Conservation (phyloP, 53 echinoderm and acorn worm species). For the Patiria pectinifera region DNA sequence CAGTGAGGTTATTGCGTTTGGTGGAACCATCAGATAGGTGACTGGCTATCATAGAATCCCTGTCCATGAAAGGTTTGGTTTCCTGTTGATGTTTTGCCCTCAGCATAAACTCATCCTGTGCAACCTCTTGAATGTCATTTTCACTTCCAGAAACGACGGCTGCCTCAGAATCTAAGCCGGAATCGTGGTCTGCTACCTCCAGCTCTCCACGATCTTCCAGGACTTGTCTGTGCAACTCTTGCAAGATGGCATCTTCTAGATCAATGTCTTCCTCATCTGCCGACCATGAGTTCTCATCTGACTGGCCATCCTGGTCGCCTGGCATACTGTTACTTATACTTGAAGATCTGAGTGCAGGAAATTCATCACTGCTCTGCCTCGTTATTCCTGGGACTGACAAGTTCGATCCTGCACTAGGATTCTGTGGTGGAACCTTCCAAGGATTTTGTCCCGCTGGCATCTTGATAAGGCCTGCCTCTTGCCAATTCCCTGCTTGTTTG, state of each 20-base stretch:
- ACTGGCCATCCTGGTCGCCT: neutral
- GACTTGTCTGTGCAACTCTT: slow-evolving; percentile 86
- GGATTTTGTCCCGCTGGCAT: slow-evolving; percentile 43
- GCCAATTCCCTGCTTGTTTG: slow-evolving; percentile 9
- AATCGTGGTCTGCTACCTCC: slow-evolving; percentile 27
- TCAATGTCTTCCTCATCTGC: slow-evolving; percentile 77
- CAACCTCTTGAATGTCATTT: slow-evolving; percentile 19
- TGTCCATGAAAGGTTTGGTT: neutral
- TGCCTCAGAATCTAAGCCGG: slow-evolving; percentile 38
- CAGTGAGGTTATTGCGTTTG: neutral
- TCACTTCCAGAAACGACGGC: slow-evolving; percentile 33
- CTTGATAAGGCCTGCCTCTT: neutral
- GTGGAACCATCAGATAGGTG: neutral
- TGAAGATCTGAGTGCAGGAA: slow-evolving; percentile 62
- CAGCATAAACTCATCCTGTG: neutral
- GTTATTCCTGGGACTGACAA: neutral
- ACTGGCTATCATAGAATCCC: neutral
- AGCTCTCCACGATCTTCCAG: slow-evolving; percentile 64
- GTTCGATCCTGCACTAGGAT: slow-evolving; percentile 6
- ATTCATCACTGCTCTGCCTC: slow-evolving; percentile 81
- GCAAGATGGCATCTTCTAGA: slow-evolving; percentile 85
- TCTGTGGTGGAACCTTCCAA: neutral
- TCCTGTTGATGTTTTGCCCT: neutral
- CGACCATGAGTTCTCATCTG: slow-evolving; percentile 43
- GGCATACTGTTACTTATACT: neutral